Percentiles rank a stretch among this genome's conserved stretches.
Conservation (phyloP, 1,140 invertebrate species). For the Hormaphis cornu region DNA sequence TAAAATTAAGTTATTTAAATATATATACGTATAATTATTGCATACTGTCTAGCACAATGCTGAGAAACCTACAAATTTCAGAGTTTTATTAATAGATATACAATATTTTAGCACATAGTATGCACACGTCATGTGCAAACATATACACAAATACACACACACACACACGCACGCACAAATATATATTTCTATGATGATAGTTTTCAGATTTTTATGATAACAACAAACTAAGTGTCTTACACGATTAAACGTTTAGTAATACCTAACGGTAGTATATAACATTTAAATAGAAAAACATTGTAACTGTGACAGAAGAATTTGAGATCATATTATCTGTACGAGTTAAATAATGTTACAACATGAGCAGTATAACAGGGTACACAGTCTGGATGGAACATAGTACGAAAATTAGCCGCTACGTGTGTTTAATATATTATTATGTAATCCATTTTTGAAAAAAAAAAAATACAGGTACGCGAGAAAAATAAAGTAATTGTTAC, state of each 20-base stretch:
- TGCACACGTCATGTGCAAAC: background rate
- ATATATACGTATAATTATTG: background rate
- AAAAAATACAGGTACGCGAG: background rate
- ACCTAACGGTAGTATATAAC: background rate
- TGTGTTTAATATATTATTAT: background rate
- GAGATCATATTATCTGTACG: slow-evolving; percentile 18
- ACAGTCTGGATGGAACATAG: background rate
- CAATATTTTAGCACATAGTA: no score
- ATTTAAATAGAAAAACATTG: background rate
- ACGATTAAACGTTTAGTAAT: slow-evolving; percentile 6
- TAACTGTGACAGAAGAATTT: background rate
- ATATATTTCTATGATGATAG: background rate
- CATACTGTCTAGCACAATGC: background rate
- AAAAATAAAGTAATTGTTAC: background rate
- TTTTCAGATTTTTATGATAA: background rate
- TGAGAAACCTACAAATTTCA: background rate
- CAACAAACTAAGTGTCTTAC: background rate
- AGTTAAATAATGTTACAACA: background rate
- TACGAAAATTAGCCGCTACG: background rate
- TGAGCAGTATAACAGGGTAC: background rate
- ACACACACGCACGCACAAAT: background rate
- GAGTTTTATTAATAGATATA: no score
- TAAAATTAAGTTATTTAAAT: background rate
- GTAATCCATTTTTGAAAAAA: background rate
- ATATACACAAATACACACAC: background rate